A percentile compares a stretch with the other conserved stretches of the same genome.
These are phyloP conservation scores for Hydrochoerus hydrochaeris DNA, from an alignment of 2,113 vertebrate species.

Conservation along the genomic window DNA sequence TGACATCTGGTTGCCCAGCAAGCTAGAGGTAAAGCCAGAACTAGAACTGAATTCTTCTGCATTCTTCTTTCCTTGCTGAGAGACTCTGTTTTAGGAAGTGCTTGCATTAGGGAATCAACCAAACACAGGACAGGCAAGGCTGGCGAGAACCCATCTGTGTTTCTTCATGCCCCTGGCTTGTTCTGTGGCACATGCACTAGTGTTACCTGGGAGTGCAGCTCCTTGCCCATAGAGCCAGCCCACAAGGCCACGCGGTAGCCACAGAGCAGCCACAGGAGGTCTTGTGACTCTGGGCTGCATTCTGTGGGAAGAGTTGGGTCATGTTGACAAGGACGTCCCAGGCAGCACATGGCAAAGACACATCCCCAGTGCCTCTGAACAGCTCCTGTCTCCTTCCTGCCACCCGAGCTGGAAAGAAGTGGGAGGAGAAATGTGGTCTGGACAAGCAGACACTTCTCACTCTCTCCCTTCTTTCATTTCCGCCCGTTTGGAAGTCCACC, in stretches of 20 bases:
- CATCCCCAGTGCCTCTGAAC: not conserved
- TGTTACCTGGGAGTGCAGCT: not conserved
- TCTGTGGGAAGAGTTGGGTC: not conserved
- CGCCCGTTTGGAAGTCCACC: not conserved
- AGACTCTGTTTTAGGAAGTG: not conserved
- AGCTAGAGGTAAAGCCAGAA: not conserved
- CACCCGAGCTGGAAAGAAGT: no score
- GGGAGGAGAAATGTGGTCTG: not conserved
- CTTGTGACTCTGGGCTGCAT: not conserved
- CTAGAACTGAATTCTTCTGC: not conserved
- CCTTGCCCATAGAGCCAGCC: not conserved
- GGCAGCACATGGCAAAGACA: not conserved
- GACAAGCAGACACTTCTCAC: not conserved
- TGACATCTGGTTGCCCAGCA: not conserved
- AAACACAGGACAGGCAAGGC: not conserved
- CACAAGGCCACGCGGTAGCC: not conserved
- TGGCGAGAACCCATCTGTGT: not conserved
- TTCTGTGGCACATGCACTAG: not conserved
- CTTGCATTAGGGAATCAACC: not conserved
- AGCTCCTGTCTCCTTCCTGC: no score
- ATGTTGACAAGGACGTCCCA: not conserved
- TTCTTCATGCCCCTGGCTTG: slow-evolving; percentile 5
- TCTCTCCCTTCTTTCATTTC: not conserved
- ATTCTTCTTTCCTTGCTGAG: not conserved
- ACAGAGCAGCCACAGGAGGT: not conserved